A percentile compares a stretch with the other conserved stretches of the same genome.
Evolutionary conservation across 2,113 vertebrate genomes (phyloP).

Genomic region (Plecturocebus donacophilus): DNA sequence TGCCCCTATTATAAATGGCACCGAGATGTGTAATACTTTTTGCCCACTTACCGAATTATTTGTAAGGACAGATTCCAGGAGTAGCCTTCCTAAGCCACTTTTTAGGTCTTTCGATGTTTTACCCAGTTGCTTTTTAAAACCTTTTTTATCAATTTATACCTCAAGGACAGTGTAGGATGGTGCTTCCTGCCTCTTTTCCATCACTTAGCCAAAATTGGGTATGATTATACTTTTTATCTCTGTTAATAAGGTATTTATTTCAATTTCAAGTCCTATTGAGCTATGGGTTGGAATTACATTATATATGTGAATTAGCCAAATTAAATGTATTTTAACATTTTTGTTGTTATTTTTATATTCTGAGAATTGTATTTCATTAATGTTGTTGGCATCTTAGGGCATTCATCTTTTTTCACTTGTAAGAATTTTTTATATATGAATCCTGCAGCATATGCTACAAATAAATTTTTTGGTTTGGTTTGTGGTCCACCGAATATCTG

Average conservation of each 20-base stretch:
- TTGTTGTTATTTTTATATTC: background rate
- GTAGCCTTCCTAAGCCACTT: background rate
- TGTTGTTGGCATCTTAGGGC: background rate
- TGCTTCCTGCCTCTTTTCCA: background rate
- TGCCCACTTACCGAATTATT: background rate
- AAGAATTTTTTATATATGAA: background rate
- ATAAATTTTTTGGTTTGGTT: background rate
- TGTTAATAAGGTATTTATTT: slow-evolving; percentile 6
- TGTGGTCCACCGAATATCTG: slow-evolving; percentile 19
- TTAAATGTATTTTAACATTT: background rate
- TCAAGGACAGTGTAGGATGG: background rate
- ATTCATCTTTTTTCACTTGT: background rate
- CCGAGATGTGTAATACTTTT: background rate
- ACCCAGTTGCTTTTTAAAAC: background rate
- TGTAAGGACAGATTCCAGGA: background rate
- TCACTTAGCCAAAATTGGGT: background rate
- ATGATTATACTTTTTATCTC: background rate
- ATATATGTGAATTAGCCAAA: background rate
- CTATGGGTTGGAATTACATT: too few relatives aligned
- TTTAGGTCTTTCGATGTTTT: slow-evolving; percentile 4
- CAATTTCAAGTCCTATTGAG: background rate
- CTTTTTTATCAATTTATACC: background rate
- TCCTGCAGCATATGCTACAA: background rate
- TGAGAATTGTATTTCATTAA: slow-evolving; percentile 18
- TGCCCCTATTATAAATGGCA: background rate